Evolutionary conservation across 2,888 invertebrate species (phyloP), one percentile per base, ranked within the genome.

Genomic region (Tuberolachnus salignus): DNA sequence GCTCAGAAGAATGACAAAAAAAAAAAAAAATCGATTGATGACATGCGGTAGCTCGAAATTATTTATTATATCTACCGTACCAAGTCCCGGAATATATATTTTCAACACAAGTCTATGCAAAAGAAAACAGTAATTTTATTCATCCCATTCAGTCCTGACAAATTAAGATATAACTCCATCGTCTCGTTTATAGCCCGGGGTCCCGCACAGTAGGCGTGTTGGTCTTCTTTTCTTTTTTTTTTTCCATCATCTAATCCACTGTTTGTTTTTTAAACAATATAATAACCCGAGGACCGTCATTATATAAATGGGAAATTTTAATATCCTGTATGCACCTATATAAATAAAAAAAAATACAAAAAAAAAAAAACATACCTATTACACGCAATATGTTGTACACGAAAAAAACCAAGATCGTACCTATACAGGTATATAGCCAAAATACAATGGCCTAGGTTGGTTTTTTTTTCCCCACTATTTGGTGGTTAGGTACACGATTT

Each of bases 261-360:
- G 66, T 75, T 75, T 75, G 75, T 75, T 75, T 75, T 57, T 26
- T 16, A 57, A 75, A 75, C 75, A 75, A 75, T 75, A 67, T 75
- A 73, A 66, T 66, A 42, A 64, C 74, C 74, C 23, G 74, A 74
- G 74, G 74, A 74, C 64, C 57, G 46, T 57, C 57, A 67, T 75
- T 75, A 66, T 75, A 66, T 75, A 67, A 75, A 75, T 57, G 75
- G 66, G 66, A 66, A 66, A 66, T 57, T 51, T 57, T 75, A 75
- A 75, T 67, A 75, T 75, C 75, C 75, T 75, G 75, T 67, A 57
- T 66, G 55, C 9, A 10, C 46, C 55, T 19, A 57, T 63, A 64
- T 53, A 26, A 66, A 67, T 66, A 66, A 3, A 26, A 26, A 49
- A 66, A 9, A n/a, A 66, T 8, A 55, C 8, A 57, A 44, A 57